Base-by-base conservation (phyloP, 2,113 vertebrate species). In the Actenoides lindsayi region DNA sequence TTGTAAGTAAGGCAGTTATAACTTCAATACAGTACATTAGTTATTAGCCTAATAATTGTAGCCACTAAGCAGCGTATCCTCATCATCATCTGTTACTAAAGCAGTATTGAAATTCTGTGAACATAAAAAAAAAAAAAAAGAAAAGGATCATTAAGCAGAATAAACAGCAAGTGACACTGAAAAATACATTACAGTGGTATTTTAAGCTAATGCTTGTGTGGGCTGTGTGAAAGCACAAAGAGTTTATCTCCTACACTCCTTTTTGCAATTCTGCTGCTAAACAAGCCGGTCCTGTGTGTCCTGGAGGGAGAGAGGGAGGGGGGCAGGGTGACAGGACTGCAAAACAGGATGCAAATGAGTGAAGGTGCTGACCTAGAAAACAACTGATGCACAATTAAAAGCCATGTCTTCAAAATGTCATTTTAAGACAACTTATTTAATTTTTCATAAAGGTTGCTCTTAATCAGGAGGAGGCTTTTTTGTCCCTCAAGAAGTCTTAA, bases 181-280 rank as follows among this genome's bases (percentile, higher is more conserved):
- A 91, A 96, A 96, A 93, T 73, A 82, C 83, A 81, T 87, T 93
- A 62, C 50, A 56, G 87, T 69, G 95, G 46, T 95, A 95, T 95
- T 97, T 96, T 94, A 96, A 93, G 95, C 74, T 93, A 87, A 87
- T 96, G 84, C 64, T 71, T 92, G 86, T 54, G 92, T 92, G 81
- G 94, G 90, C 84, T 93, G 93, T 85, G 90, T 37, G n/a, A 96
- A 96, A 87, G 95, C 90, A 94, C 86, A 77, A 79, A 73, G 85
- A 79, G 54, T 87, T 93, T 78, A 7, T 85, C 74, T 96, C 74
- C 81, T 84, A 39, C 59, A 59, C 25, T 50, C 16, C 14, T 74
- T 73, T 37, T 50, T 63, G 59, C 54, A 83, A 33, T 33, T 93
- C 63, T 91, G 68, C n/a, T 50, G 1, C 78, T 54, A 53, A 95